Base-by-base conservation (phyloP, 2,113 vertebrate species). In the Cisticola juncidis region DNA sequence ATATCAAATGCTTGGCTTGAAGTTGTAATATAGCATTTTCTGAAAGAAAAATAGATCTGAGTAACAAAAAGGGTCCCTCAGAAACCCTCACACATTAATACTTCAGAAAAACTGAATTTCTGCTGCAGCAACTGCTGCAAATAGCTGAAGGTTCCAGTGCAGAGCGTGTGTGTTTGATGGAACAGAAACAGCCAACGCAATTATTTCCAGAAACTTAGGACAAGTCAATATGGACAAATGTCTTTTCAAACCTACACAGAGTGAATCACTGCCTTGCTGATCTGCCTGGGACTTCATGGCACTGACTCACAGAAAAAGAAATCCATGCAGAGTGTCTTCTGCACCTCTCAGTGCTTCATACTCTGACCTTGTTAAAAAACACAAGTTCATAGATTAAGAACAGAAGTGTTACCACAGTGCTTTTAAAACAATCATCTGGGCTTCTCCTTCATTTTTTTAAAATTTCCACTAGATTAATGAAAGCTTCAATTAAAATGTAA, bases 361-460 rank as follows among this genome's bases (percentile, higher is more conserved):
- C 42, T 87, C 47, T 1, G 3, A 24, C 12, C 48, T 53, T 62
- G 44, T 56, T 57, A 77, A 81, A 77, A 90, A 62, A 4, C n/a
- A 6, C 26, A 61, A 64, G 38, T 56, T 81, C 66, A 83, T 13
- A 66, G 9, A 48, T 1, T 62, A 40, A 56, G 91, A 90, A 85
- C 56, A 89, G 54, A 90, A 83, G 54, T 40, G 51, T 51, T 47
- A 68, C 56, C 65, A 82, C n/a, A 66, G 19, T 44, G 65, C 61
- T 81, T 89, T 89, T 36, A 86, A 91, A 92, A 73, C 0, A 1
- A 79, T 68, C 24, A 9, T 57, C 79, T 23, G 33, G 20, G 40
- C 31, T 94, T 78, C 57, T 89, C 31, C 88, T 86, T 70, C 38
- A 68, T 92, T 88, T 86, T 81, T 91, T 88, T 15, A n/a, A n/a